phyloP scores from a whole-genome alignment of 1,140 invertebrate species.

The Amphibalanus amphitrite region DNA sequence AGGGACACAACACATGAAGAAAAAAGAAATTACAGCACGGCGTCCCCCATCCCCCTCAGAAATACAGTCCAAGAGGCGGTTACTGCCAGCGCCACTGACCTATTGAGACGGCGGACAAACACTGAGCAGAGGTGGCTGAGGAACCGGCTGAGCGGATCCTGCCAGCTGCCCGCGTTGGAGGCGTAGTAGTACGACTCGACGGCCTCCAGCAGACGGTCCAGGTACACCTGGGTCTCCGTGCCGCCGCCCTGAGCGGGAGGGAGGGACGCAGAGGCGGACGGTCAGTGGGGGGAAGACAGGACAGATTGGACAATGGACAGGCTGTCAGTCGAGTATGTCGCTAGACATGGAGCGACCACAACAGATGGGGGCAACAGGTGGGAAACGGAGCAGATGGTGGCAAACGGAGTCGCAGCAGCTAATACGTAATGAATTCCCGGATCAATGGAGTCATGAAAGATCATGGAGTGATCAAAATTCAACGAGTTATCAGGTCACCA shows the following conservation, averaged over 20 bases:
- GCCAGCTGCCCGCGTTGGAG: slow-evolving; percentile 66
- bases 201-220: slow-evolving; percentile 62
- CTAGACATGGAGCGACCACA: slow-evolving; percentile 22
- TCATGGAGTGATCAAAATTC: too few relatives aligned
- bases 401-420: too few relatives aligned
- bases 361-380: too few relatives aligned
- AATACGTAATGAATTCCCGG: too few relatives aligned
- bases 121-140: slow-evolving; percentile 25
- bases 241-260: slow-evolving; percentile 31
- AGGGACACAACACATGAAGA: too few relatives aligned
- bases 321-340: too few relatives aligned
- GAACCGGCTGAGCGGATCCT: slow-evolving; percentile 22
- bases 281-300: background rate
- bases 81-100: slow-evolving; percentile 24
- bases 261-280: slow-evolving; percentile 6
- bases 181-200: slow-evolving; percentile 78
- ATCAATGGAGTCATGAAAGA: too few relatives aligned
- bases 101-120: slow-evolving; percentile 40
- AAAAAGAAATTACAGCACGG: too few relatives aligned
- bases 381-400: too few relatives aligned
- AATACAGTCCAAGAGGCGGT: slow-evolving; percentile 14
- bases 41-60: too few relatives aligned
- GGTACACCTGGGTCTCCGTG: slow-evolving; percentile 44
- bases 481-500: too few relatives aligned
- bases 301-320: slow-evolving; percentile 31